Evolutionary conservation across 2,888 invertebrate genomes (phyloP).

Genomic region (Cordilura impudica): DNA sequence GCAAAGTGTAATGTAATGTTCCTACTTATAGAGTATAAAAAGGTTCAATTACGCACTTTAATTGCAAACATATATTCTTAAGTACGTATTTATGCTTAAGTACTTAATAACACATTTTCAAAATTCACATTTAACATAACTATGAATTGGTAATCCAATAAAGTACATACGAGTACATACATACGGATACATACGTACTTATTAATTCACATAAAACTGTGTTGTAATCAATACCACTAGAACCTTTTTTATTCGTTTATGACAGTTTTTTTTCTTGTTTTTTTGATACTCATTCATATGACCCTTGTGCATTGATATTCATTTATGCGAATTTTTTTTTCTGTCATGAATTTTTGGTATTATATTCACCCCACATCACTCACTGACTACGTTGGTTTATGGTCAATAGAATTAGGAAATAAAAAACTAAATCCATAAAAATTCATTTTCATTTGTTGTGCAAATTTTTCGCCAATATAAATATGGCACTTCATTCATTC

Average conservation of each 20-base stretch:
- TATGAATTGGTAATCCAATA: background rate
- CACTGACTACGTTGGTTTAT: background rate
- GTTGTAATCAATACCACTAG: conserved; percentile 49
- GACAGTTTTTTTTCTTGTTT: conserved; percentile 11
- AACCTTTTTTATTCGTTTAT: conserved; percentile 30
- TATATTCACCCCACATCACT: background rate
- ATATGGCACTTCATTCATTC: background rate
- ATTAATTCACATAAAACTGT: background rate
- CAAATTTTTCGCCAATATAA: conserved; percentile 68
- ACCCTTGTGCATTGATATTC: conserved; percentile 56
- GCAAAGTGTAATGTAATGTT: too few relatives aligned
- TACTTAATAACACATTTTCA: background rate
- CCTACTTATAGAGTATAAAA: too few relatives aligned
- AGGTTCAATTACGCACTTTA: too few relatives aligned
- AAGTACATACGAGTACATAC: too few relatives aligned
- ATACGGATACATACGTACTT: too few relatives aligned
- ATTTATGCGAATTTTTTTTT: conserved; percentile 56
- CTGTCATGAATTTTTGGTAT: conserved; percentile 4
- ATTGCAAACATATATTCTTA: too few relatives aligned
- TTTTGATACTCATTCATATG: conserved; percentile 18
- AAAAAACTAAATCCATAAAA: conserved; percentile 23
- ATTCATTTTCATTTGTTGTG: conserved; percentile 76
- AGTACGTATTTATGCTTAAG: background rate
- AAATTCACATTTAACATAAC: background rate
- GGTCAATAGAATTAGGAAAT: conserved; percentile 28